Conservation (phyloP, 2,113 vertebrate genomes). For the Carassius gibelio region DNA sequence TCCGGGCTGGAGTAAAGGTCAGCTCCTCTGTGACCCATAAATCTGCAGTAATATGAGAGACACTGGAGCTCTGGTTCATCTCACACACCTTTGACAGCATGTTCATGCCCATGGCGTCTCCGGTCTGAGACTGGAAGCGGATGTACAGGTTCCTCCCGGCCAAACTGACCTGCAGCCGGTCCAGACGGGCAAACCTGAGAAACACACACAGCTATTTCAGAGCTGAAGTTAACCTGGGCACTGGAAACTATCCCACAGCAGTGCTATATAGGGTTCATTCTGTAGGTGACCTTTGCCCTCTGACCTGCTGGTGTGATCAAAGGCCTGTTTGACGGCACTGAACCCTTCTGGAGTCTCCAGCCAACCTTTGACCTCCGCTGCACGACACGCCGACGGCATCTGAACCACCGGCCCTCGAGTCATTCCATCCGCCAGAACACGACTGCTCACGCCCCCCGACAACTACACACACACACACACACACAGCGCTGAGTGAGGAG, state of each 20-base stretch:
- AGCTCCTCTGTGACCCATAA: not conserved
- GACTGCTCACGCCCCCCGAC: constrained; percentile 85
- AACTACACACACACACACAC: constrained; percentile 72
- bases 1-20: not conserved
- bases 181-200: constrained; percentile 89
- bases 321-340: constrained; percentile 83
- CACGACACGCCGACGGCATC: constrained; percentile 87
- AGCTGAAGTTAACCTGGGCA: not conserved
- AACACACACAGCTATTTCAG: not conserved
- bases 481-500: not conserved
- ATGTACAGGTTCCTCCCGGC: constrained; percentile 94
- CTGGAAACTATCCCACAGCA: not conserved
- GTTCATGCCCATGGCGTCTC: constrained; percentile 99
- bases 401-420: constrained; percentile 92
- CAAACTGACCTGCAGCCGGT: constrained; percentile 83
- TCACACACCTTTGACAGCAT: constrained; percentile 91
- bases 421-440: constrained; percentile 93
- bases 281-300: not conserved
- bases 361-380: constrained; percentile 93
- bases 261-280: not conserved
- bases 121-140: constrained; percentile 91
- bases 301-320: constrained; percentile 94
- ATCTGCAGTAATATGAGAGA: not conserved
- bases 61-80: not conserved
- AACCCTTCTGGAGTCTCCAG: constrained; percentile 88